A percentile compares a stretch with the other conserved stretches of the same genome.
phyloP scores from a whole-genome alignment of 2,888 invertebrate genomes.

The Girardia tigrina region DNA sequence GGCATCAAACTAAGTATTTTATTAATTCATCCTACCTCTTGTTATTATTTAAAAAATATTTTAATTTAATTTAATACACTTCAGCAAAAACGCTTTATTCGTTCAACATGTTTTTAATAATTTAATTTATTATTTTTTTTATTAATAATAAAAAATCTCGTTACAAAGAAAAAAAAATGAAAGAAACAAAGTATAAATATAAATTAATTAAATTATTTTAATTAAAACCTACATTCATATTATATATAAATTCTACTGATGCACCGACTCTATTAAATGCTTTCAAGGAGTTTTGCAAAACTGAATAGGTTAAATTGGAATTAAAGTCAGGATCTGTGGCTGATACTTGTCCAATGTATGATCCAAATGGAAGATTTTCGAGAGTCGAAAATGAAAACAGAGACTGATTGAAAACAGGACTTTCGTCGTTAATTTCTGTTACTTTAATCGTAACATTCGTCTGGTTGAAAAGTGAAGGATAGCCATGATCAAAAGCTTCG shows the following conservation, averaged over 20 bases:
- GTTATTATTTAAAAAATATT: no score
- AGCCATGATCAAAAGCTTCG: neutral
- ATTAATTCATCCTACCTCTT: no score
- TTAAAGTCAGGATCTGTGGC: neutral
- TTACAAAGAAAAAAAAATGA: no score
- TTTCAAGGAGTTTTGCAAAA: neutral
- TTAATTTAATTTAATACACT: no score
- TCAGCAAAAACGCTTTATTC: no score
- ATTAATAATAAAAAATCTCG: no score
- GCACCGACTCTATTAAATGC: neutral
- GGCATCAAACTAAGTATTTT: no score
- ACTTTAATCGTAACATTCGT: neutral
- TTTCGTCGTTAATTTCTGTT: neutral
- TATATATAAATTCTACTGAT: neutral
- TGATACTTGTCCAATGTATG: neutral
- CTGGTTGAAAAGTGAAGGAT: neutral
- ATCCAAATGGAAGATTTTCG: neutral
- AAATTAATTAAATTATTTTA: no score
- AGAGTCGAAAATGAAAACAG: neutral
- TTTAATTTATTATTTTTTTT: no score
- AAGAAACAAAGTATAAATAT: no score
- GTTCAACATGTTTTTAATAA: no score
- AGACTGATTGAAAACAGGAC: neutral
- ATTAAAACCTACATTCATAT: neutral
- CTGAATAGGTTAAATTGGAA: neutral